Evolutionary conservation across 2,888 invertebrate species (phyloP), one percentile per base, ranked within the genome.

Genomic region (Lycophotia porphyrea): DNA sequence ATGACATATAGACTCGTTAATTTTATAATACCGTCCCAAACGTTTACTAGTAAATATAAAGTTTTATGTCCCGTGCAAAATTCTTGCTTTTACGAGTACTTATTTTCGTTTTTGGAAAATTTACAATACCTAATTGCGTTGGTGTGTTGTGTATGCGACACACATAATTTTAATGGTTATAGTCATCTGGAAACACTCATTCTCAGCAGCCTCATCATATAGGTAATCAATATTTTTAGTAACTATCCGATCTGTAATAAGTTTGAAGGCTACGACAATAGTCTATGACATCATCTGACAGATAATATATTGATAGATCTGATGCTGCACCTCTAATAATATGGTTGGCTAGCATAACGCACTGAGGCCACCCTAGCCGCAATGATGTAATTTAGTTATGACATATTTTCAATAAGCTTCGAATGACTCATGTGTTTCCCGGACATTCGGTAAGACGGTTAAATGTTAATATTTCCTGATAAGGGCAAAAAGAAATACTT

Each of bases 261-360:
- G 77, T 80, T 78, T 78, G 85, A 86, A 88, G 88, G 88, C 78
- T 84, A 81, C 76, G 66, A 81, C 79, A 84, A 87, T 83, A 84
- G 81, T 81, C 68, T 82, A 92, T 93, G 93, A 93, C 92, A 93
- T 93, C 93, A 94, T 90, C 87, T 85, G 88, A 90, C 89, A 87
- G 85, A 85, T 84, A 82, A 85, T 84, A 82, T 85, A 91, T 92
- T 90, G 90, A 92, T 91, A 89, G 90, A 90, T 90, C 88, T 88
- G 82, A 87, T 87, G 88, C 87, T 90, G 88, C 89, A 91, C 89
- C 88, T 91, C 78, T 89, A 86, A 85, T 88, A 89, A 91, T 89
- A 88, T 81, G 88, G 89, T 85, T 88, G 83, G 88, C 84, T 89
- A 90, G 88, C 90, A 91, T 89, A 80, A 58, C 47, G 74, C 76